Conservation (phyloP, 1,140 invertebrate species). For the Homalodisca vitripennis region DNA sequence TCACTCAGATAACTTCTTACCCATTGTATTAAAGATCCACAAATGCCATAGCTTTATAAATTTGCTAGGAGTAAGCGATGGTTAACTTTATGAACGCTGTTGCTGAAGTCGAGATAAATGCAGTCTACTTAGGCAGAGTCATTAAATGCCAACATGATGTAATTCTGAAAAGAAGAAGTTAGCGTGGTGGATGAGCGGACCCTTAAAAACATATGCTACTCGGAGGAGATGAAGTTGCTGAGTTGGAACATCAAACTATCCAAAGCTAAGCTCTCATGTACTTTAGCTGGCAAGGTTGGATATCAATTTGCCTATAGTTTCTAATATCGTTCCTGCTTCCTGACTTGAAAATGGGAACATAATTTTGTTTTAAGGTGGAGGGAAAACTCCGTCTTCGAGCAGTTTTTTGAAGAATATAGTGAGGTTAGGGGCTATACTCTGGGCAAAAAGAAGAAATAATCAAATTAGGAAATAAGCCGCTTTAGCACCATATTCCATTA, state of each 20-base stretch:
- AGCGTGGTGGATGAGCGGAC: background rate
- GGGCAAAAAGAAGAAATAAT: too few relatives aligned
- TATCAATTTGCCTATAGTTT: too few relatives aligned
- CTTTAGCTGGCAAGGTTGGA: too few relatives aligned
- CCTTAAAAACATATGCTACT: background rate
- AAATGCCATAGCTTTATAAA: background rate
- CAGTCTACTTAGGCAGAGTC: background rate
- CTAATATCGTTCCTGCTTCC: too few relatives aligned
- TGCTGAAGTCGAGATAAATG: background rate
- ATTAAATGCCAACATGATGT: background rate
- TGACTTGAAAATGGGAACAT: too few relatives aligned
- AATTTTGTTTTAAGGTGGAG: too few relatives aligned
- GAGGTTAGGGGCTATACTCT: too few relatives aligned
- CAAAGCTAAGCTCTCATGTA: background rate
- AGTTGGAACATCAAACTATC: background rate
- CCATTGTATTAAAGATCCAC: background rate
- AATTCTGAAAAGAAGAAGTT: background rate
- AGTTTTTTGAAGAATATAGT: too few relatives aligned
- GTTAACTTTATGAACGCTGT: background rate
- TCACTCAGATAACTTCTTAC: background rate
- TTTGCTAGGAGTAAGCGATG: background rate
- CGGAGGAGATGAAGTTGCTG: background rate
- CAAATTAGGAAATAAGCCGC: too few relatives aligned
- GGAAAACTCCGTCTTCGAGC: too few relatives aligned
- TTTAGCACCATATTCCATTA: too few relatives aligned